Percentiles rank a stretch among this genome's conserved stretches.
Evolutionary conservation across 2,888 invertebrate species (phyloP).

Genomic region (Hypomecis punctinalis): DNA sequence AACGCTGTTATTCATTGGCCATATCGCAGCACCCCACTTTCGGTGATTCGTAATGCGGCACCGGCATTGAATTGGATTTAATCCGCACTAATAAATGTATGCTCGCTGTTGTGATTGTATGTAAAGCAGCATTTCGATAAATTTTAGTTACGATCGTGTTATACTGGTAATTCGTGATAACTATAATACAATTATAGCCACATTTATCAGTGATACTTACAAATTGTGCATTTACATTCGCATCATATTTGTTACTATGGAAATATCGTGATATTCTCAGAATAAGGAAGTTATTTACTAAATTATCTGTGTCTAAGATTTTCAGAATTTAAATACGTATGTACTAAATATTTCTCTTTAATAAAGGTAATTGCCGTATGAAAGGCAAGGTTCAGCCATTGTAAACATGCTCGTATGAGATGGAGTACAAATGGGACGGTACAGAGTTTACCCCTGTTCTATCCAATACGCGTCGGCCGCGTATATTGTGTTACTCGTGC

Average conservation of each 20-base stretch:
- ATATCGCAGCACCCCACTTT: slow-evolving; percentile 69
- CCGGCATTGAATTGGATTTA: slow-evolving; percentile 60
- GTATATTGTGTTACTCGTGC: slow-evolving; percentile 77
- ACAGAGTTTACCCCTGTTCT: slow-evolving; percentile 48
- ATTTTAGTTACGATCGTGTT: slow-evolving; percentile 14
- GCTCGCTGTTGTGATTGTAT: slow-evolving; percentile 45
- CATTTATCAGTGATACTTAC: background rate
- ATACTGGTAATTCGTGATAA: background rate
- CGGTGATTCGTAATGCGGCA: slow-evolving; percentile 61
- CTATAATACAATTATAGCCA: background rate
- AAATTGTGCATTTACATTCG: too few species aligned
- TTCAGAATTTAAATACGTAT: slow-evolving; percentile 9
- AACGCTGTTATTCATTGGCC: slow-evolving; percentile 79
- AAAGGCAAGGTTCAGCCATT: slow-evolving; percentile 15
- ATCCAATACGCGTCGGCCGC: slow-evolving; percentile 62
- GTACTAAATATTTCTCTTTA: slow-evolving; percentile 20
- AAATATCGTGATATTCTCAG: background rate
- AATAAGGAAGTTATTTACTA: slow-evolving; percentile 12
- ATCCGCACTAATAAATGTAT: slow-evolving; percentile 60
- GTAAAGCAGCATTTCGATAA: slow-evolving; percentile 19
- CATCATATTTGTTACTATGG: too few species aligned
- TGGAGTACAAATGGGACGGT: slow-evolving; percentile 25
- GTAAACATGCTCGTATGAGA: slow-evolving; percentile 16
- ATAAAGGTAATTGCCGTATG: slow-evolving; percentile 24
- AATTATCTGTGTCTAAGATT: background rate